These are phyloP conservation scores for Canis aureus DNA, from an alignment of 2,113 vertebrate genomes.

Conservation along the genomic window DNA sequence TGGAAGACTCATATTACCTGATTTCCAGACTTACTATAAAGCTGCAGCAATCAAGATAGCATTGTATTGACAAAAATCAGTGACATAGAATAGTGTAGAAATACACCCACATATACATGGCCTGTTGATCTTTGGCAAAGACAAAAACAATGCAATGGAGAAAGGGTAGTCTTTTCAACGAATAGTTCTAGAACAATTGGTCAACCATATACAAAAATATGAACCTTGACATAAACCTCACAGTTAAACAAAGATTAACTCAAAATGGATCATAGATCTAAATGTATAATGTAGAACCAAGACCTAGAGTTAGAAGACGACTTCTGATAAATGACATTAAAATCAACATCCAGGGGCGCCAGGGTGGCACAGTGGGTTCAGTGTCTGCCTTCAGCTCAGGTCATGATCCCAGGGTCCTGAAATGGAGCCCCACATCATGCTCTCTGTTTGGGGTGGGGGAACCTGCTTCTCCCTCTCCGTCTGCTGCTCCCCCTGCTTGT, in stretches of 20 bases:
- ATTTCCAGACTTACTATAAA: not conserved
- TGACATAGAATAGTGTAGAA: not conserved
- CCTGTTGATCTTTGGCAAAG: not conserved
- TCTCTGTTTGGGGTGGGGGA: too few relatives aligned
- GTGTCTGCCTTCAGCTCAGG: too few relatives aligned
- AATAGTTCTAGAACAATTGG: too few relatives aligned
- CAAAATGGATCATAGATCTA: not conserved
- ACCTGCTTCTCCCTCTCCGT: too few relatives aligned
- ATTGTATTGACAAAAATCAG: not conserved
- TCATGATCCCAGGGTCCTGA: too few relatives aligned
- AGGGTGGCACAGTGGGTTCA: too few relatives aligned
- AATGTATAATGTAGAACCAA: not conserved
- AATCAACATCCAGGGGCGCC: not conserved
- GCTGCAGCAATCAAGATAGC: not conserved
- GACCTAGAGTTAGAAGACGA: not conserved
- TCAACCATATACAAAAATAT: too few relatives aligned
- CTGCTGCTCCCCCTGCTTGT: too few relatives aligned
- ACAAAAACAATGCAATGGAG: not conserved
- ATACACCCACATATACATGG: not conserved
- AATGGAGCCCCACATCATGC: too few relatives aligned
- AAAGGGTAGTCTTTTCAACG: not conserved
- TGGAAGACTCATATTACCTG: not conserved
- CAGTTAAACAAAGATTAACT: conserved; percentile 12
- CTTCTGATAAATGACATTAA: not conserved
- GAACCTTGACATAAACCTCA: not conserved